Evolutionary conservation across 2,113 vertebrate genomes (phyloP).

Genomic region (Neodon shergylaensis): DNA sequence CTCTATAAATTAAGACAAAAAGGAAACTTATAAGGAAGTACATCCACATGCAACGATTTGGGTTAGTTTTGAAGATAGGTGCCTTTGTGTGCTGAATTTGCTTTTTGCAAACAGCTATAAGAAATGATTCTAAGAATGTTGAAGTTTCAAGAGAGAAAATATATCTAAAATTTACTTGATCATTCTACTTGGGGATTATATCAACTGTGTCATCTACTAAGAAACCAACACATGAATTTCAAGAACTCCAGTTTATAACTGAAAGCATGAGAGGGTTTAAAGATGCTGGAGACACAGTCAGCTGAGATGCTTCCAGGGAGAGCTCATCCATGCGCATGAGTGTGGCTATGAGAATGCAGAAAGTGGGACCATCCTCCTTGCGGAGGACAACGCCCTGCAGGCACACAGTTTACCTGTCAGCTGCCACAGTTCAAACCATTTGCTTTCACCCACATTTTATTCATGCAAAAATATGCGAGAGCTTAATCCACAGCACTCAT

Average conservation of each 20-base stretch:
- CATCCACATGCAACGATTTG: background rate
- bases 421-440: background rate
- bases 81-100: background rate
- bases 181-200: background rate
- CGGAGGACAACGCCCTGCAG: background rate
- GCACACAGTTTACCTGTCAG: background rate
- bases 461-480: slow-evolving; percentile 17
- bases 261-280: background rate
- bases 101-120: slow-evolving; percentile 28
- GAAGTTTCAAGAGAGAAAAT: slow-evolving; percentile 6
- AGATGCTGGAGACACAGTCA: background rate
- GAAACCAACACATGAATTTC: background rate
- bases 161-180: background rate
- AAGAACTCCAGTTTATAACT: background rate
- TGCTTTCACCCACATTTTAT: background rate
- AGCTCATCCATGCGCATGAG: background rate
- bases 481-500: background rate
- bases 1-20: background rate
- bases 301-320: background rate
- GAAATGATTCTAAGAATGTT: background rate
- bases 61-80: background rate
- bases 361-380: no score
- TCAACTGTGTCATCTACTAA: background rate
- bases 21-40: slow-evolving; percentile 34
- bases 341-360: background rate